Conservation (phyloP, 2,113 vertebrate species). For the Festucalex cinctus region DNA sequence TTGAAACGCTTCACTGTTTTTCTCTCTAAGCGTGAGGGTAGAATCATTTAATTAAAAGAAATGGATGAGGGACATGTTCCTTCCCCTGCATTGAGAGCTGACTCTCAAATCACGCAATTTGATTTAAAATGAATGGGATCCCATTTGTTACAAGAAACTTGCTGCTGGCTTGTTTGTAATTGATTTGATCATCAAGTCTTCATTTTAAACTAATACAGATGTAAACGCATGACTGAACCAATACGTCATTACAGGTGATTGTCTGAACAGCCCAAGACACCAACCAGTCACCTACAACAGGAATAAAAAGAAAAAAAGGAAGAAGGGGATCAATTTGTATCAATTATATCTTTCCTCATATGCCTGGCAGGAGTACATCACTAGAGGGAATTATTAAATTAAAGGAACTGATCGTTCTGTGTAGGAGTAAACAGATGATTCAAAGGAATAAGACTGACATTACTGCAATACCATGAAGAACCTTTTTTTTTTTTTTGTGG, state of each 20-base stretch:
- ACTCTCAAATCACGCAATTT: conserved; percentile 4
- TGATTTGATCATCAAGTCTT: neutral
- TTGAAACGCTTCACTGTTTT: neutral
- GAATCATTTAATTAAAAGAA: conserved; percentile 3
- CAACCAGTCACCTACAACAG: conserved; percentile 56
- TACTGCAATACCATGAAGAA: neutral
- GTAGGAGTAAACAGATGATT: neutral
- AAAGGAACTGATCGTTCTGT: neutral
- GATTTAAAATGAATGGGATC: neutral
- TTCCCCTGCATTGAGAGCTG: conserved; percentile 15
- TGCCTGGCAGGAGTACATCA: neutral
- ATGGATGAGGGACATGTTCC: conserved; percentile 6
- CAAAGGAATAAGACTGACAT: neutral
- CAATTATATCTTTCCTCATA: neutral
- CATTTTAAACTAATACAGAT: conserved; percentile 16
- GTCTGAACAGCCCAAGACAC: conserved; percentile 7
- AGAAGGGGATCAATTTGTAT: neutral
- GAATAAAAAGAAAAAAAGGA: conserved; percentile 17
- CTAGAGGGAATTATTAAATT: neutral
- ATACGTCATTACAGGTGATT: conserved; percentile 14
- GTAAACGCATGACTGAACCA: neutral
- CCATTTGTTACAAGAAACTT: neutral
- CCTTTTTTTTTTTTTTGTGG: neutral
- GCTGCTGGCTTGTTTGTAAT: neutral
- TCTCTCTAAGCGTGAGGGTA: neutral